A percentile compares a stretch with the other conserved stretches of the same genome.
Evolutionary conservation across 2,113 vertebrate genomes (phyloP).

Genomic region (Burhinus oedicnemus): DNA sequence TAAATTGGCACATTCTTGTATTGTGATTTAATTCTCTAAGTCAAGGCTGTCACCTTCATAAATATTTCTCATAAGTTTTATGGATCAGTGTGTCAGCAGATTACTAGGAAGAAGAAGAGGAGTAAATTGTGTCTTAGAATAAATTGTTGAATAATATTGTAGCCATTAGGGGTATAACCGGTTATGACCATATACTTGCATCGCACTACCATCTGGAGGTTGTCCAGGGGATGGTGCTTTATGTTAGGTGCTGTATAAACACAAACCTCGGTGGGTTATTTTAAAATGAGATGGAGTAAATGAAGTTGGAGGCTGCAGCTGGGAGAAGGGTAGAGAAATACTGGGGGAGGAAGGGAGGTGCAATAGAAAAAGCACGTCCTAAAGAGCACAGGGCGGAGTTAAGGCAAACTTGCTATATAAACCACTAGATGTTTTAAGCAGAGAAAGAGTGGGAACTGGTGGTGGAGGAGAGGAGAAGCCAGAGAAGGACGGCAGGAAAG

Average conservation of each 20-base stretch:
- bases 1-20: slow-evolving; percentile 6
- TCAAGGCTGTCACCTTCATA: slow-evolving; percentile 56
- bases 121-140: not conserved
- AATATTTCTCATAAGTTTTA: slow-evolving; percentile 47
- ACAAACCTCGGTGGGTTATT: fast-evolving
- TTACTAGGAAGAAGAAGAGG: not conserved
- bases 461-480: not conserved
- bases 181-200: not conserved
- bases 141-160: fast-evolving
- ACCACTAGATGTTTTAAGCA: not conserved
- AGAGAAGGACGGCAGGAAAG: not conserved
- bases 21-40: slow-evolving; percentile 43
- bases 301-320: not conserved
- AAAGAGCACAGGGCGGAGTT: not conserved
- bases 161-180: fast-evolving
- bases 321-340: not conserved
- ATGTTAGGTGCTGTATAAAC: fast-evolving
- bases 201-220: not conserved
- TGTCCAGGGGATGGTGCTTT: not conserved
- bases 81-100: not conserved
- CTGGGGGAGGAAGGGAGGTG: not conserved
- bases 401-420: fast-evolving
- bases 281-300: not conserved
- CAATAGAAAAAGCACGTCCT: not conserved
- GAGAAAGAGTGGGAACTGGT: not conserved